Conservation (phyloP, 2,888 invertebrate genomes). For the Tribolium freemani region DNA sequence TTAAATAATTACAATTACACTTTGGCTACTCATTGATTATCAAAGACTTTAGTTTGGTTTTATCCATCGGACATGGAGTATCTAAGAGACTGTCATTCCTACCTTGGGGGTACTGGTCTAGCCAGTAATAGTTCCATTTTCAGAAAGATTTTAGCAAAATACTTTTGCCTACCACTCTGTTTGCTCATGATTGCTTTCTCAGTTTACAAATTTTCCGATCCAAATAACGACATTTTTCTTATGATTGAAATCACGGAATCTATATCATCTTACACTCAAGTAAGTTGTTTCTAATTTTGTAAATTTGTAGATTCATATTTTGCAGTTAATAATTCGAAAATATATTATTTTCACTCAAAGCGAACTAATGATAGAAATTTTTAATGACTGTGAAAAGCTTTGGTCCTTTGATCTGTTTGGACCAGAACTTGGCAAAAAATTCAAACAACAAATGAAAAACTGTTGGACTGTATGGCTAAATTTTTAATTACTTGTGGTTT, state of each 20-base stretch:
- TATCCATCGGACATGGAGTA: no score
- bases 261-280: slow-evolving; percentile 10
- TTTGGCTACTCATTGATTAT: no score
- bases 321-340: not conserved
- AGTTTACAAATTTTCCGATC: not conserved
- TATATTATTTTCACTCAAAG: slow-evolving; percentile 1
- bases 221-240: not conserved
- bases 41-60: no score
- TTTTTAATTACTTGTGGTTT: not conserved
- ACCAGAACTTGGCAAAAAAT: not conserved
- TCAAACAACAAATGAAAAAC: not conserved
- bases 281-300: not conserved
- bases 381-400: not conserved
- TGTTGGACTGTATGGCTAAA: slow-evolving; percentile 3
- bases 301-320: not conserved
- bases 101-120: no score
- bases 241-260: slow-evolving; percentile 14
- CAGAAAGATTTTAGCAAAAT: not conserved
- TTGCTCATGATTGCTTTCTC: not conserved
- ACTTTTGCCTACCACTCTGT: not conserved
- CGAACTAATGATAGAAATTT: slow-evolving; percentile 1
- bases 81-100: no score
- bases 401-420: slow-evolving; percentile 23
- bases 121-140: no score
- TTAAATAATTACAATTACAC: no score